Evolutionary conservation across 2,888 invertebrate species (phyloP).

Genomic region (Plagodis dolabraria): DNA sequence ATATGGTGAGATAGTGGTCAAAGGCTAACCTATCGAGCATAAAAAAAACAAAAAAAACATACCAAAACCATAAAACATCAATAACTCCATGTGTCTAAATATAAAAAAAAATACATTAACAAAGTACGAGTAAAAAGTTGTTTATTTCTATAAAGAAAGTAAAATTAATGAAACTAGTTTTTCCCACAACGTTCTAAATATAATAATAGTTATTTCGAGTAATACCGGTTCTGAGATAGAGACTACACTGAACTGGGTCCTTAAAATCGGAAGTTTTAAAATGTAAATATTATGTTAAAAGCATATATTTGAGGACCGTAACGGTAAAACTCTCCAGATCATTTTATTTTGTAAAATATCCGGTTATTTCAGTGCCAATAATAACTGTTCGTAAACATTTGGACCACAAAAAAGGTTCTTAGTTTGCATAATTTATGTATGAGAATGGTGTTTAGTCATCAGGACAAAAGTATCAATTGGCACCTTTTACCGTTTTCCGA

Average conservation of each 20-base stretch:
- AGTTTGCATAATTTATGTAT: conserved; percentile 44
- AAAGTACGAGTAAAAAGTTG: neutral
- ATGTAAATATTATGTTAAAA: conserved; percentile 50
- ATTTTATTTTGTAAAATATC: conserved; percentile 45
- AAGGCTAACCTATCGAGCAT: too few relatives aligned
- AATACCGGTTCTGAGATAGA: conserved; percentile 5
- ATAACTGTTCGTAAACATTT: conserved; percentile 48
- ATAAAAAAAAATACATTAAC: too few relatives aligned
- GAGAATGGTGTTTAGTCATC: conserved; percentile 29
- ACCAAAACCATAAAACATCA: neutral
- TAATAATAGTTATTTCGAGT: neutral
- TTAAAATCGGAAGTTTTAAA: conserved; percentile 27
- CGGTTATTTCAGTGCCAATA: conserved; percentile 51
- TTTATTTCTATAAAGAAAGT: conserved; percentile 1
- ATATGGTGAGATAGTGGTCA: too few relatives aligned
- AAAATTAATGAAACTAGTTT: conserved; percentile 5
- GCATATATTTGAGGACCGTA: conserved; percentile 46
- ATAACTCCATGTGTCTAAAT: neutral
- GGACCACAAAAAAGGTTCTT: conserved; percentile 38
- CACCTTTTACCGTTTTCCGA: conserved; percentile 36
- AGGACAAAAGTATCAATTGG: conserved; percentile 22
- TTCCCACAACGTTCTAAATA: neutral
- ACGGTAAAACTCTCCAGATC: conserved; percentile 48
- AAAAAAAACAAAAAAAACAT: too few relatives aligned
- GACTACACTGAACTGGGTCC: neutral